Evolutionary conservation across 2,113 vertebrate species (phyloP), one percentile per base, ranked within the genome.

Genomic region (Acrocephalus arundinaceus): DNA sequence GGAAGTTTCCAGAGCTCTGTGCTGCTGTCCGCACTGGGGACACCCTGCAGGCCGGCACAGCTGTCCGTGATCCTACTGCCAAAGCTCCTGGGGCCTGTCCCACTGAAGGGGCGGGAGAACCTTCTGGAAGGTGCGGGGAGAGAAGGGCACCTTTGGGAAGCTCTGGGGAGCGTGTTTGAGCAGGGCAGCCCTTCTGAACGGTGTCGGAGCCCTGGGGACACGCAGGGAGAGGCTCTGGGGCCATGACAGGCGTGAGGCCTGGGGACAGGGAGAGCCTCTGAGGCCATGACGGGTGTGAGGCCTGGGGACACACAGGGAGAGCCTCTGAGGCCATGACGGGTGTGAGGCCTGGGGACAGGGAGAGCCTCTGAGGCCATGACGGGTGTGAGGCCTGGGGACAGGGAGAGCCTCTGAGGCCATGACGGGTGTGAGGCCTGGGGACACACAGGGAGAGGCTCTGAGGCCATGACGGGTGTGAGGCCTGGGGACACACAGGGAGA

Each of bases 1-100:
- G 14, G 13, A 39, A 9, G 22, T 85, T 68, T 84, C 51, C 23
- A 7, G 35, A 65, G 19, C 19, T 54, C 4, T 0, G 8, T 9
- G 25, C n/a, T 41, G 6, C 12, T n/a, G 7, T 28, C 67, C 1
- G 0, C 4, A 2, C 10, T 8, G 25, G 30, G 4, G 15, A 15
- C 22, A n/a, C 20, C 31, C 43, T 4, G 5, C n/a, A 37, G 65
- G 45, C 20, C 46, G 30, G 27, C 37, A 30, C 5, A 6, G 54
- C 35, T 16, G 8, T 15, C 58, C 23, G 27, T 20, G 9, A 10
- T 23, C 31, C 23, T 73, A 59, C 33, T 41, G 58, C 67, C 8
- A 1, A n/a, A 63, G 20, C 31, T n/a, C 33, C 70, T 62, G 10
- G 0, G 30, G 15, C 30, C 70, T 48, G 13, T 25, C 65, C 55